A percentile compares a stretch with the other conserved stretches of the same genome.
Conservation (phyloP, 2,888 invertebrate species). For the Phorcus lineatus region DNA sequence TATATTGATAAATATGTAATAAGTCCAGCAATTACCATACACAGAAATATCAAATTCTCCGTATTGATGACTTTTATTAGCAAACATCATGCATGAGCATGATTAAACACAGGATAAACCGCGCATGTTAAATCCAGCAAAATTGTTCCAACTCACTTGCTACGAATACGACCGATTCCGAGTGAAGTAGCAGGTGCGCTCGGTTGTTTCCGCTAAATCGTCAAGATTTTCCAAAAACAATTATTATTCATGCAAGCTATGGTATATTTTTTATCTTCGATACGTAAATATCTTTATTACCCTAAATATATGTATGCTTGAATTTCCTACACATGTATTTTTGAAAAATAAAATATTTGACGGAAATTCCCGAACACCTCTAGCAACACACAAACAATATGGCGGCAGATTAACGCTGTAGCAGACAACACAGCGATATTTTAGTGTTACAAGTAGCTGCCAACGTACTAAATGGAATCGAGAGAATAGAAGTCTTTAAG, state of each 20-base stretch:
- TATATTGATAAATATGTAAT: too few species aligned
- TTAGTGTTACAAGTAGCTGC: background rate
- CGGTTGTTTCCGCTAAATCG: background rate
- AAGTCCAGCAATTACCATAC: too few species aligned
- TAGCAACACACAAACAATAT: conserved; percentile 33
- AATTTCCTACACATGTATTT: background rate
- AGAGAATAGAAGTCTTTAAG: too few species aligned
- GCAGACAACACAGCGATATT: background rate
- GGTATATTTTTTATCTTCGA: background rate
- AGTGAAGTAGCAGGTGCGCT: background rate
- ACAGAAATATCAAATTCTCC: too few species aligned
- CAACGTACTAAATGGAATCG: too few species aligned
- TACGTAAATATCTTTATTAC: background rate
- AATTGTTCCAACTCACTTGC: too few species aligned
- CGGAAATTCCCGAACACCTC: background rate
- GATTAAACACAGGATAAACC: too few species aligned
- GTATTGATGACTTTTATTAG: too few species aligned
- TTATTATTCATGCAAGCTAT: background rate
- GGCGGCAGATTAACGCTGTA: conserved; percentile 5
- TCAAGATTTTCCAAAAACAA: background rate
- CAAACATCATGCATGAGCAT: too few species aligned
- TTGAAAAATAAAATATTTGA: background rate
- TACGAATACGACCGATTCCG: background rate
- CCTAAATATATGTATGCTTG: background rate
- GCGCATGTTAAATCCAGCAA: too few species aligned